phyloP scores from a whole-genome alignment of 2,113 vertebrate genomes.

The Dissostichus mawsoni region DNA sequence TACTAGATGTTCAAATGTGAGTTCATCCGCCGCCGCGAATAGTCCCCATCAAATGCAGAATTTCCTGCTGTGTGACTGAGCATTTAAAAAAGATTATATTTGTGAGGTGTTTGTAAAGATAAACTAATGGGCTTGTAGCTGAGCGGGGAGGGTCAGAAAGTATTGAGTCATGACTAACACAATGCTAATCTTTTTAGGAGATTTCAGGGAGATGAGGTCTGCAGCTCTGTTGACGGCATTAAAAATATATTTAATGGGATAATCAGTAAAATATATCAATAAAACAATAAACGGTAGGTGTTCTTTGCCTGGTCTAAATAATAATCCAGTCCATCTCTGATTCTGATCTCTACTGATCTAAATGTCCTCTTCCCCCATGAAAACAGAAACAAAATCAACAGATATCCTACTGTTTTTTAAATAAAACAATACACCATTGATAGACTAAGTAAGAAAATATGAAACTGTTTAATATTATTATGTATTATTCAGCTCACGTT shows the following conservation, averaged over 20 bases:
- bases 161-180: not conserved
- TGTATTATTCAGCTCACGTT: too few relatives aligned
- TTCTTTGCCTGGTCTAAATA: too few relatives aligned
- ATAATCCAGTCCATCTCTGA: too few relatives aligned
- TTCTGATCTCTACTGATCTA: too few relatives aligned
- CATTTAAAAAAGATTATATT: not conserved
- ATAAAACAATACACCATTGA: not conserved
- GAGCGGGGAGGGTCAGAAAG: too few relatives aligned
- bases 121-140: not conserved
- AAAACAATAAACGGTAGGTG: too few relatives aligned
- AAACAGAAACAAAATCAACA: not conserved
- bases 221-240: too few relatives aligned
- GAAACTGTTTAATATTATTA: too few relatives aligned
- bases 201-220: not conserved
- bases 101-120: not conserved
- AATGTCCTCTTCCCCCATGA: not conserved
- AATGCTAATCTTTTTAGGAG: not conserved
- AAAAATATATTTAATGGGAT: too few relatives aligned
- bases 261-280: too few relatives aligned
- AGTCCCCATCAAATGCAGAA: not conserved
- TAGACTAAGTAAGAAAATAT: not conserved
- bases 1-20: not conserved
- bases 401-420: not conserved
- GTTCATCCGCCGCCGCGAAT: not conserved
- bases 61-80: not conserved